A percentile compares a stretch with the other conserved stretches of the same genome.
phyloP scores from a whole-genome alignment of 1,140 invertebrate species.

The Lerema accius region DNA sequence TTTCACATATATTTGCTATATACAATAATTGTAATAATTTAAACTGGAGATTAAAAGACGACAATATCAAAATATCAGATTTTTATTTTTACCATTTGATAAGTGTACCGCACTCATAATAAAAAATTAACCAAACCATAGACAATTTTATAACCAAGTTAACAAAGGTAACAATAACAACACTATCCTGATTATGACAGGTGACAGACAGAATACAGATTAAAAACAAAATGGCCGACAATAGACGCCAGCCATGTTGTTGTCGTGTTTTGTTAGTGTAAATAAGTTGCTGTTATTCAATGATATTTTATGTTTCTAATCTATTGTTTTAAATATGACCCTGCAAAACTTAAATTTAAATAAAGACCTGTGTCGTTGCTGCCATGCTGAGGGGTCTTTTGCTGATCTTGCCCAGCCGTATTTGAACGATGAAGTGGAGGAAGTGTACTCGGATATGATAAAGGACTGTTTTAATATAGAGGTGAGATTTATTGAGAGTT shows the following conservation, averaged over 20 bases:
- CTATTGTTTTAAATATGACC: slow-evolving; percentile 55
- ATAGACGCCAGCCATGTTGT: slow-evolving; percentile 12
- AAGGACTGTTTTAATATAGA: slow-evolving; percentile 57
- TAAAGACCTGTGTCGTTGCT: slow-evolving; percentile 65
- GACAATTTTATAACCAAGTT: too few species aligned
- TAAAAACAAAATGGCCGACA: slow-evolving; percentile 8
- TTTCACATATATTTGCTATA: too few species aligned
- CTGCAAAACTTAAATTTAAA: slow-evolving; percentile 53
- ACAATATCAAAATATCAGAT: too few species aligned
- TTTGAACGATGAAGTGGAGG: slow-evolving; percentile 37
- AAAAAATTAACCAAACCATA: too few species aligned
- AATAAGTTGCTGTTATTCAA: slow-evolving; percentile 30
- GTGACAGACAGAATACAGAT: too few species aligned
- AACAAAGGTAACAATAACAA: too few species aligned
- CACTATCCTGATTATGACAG: too few species aligned
- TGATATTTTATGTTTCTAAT: too few species aligned
- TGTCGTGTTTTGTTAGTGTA: background rate
- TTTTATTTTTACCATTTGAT: too few species aligned
- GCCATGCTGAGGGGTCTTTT: slow-evolving; percentile 61
- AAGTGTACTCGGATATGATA: slow-evolving; percentile 65
- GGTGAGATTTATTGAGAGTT: slow-evolving; percentile 48
- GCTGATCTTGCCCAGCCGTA: slow-evolving; percentile 51
- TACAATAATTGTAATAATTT: too few species aligned
- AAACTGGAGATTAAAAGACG: too few species aligned
- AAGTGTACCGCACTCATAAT: too few species aligned